These are phyloP conservation scores for Phortica magna DNA, from an alignment of 2,888 invertebrate genomes.

Conservation along the genomic window DNA sequence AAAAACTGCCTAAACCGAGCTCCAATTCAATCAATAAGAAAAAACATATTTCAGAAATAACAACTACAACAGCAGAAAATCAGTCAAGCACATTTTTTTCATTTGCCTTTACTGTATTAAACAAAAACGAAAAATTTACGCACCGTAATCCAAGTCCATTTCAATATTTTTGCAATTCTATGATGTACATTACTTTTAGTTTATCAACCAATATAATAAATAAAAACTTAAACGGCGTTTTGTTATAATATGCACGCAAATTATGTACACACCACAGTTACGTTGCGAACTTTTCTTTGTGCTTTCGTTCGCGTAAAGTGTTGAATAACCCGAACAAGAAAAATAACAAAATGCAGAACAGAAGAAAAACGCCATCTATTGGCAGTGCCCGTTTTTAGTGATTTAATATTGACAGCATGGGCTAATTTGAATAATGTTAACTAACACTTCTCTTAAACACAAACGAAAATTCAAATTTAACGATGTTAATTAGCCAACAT, in stretches of 20 bases:
- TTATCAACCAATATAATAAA: not conserved
- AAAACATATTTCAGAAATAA: not conserved
- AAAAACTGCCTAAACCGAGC: not conserved
- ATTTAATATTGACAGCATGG: too few relatives aligned
- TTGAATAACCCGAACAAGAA: not conserved
- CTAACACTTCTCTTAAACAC: too few relatives aligned
- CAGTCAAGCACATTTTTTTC: slow-evolving; percentile 11
- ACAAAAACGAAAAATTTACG: not conserved
- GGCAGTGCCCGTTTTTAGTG: not conserved
- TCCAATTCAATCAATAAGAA: not conserved
- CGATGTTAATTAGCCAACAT: too few relatives aligned
- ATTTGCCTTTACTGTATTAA: not conserved
- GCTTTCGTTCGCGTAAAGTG: not conserved
- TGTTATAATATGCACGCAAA: not conserved
- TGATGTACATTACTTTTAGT: not conserved
- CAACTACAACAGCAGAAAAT: slow-evolving; percentile 8
- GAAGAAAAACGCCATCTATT: not conserved
- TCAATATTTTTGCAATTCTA: not conserved
- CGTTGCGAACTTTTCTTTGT: not conserved
- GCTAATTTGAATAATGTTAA: too few relatives aligned
- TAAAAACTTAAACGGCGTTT: not conserved
- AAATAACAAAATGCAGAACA: not conserved
- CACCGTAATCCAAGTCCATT: not conserved
- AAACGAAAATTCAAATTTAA: too few relatives aligned
- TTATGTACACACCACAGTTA: not conserved